Evolutionary conservation across 2,113 vertebrate species (phyloP).

Genomic region (Thunnus thynnus): DNA sequence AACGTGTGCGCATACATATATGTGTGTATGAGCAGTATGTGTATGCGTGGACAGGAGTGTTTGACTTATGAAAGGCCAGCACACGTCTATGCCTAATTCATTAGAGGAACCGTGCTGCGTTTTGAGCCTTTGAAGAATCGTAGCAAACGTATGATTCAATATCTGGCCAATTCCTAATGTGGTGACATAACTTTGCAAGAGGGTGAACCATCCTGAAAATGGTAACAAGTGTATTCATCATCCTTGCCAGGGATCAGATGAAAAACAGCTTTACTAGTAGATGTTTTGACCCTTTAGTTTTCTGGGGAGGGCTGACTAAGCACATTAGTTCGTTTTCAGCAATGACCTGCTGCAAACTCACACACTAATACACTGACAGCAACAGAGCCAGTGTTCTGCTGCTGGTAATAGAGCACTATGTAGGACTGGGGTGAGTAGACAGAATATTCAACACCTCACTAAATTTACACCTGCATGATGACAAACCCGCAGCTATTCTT

Average conservation of each 20-base stretch:
- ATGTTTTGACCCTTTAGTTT: conserved; percentile 32
- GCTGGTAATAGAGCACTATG: background rate
- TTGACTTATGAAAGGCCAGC: conserved; percentile 6
- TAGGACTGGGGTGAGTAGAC: background rate
- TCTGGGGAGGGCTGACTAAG: conserved; percentile 18
- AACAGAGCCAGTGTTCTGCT: background rate
- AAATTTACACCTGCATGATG: background rate
- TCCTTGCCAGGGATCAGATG: conserved; percentile 23
- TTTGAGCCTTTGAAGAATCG: conserved; percentile 14
- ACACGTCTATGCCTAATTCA: conserved; percentile 22
- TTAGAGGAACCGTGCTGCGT: background rate
- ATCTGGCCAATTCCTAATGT: conserved; percentile 40
- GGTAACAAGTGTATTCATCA: conserved; percentile 29
- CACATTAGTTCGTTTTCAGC: conserved; percentile 37
- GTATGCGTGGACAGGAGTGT: background rate
- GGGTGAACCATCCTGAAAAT: conserved; percentile 37
- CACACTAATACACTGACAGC: background rate
- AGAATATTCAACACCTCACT: conserved; percentile 12
- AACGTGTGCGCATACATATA: background rate
- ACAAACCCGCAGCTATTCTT: background rate
- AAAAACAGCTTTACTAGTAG: conserved; percentile 2
- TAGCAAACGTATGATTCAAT: conserved; percentile 32
- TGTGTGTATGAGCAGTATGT: background rate
- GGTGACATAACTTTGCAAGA: conserved; percentile 40
- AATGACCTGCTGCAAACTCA: conserved; percentile 9